These are phyloP conservation scores for Elgaria multicarinata DNA, from an alignment of 2,113 vertebrate species.

Conservation along the genomic window DNA sequence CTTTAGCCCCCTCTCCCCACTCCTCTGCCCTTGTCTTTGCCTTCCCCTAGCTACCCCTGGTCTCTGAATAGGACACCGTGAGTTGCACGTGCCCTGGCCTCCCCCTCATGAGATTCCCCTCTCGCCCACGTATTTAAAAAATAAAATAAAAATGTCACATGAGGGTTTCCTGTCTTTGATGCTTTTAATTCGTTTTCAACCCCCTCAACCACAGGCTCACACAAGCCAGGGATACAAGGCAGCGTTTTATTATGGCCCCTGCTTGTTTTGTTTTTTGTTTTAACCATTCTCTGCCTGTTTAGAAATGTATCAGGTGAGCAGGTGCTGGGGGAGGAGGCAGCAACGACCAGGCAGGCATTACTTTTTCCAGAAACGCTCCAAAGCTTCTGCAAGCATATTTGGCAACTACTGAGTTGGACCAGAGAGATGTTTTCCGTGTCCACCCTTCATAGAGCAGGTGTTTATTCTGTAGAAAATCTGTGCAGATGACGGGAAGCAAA, in stretches of 20 bases:
- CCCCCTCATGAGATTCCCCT: not conserved
- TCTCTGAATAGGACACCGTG: not conserved
- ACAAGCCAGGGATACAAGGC: too few relatives aligned
- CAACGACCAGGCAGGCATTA: not conserved
- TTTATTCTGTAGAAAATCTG: not conserved
- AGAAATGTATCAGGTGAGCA: too few relatives aligned
- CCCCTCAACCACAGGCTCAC: too few relatives aligned
- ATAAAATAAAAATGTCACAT: too few relatives aligned
- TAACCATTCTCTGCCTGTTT: too few relatives aligned
- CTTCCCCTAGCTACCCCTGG: not conserved
- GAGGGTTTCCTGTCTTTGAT: too few relatives aligned
- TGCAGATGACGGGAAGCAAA: not conserved
- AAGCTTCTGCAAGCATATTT: not conserved
- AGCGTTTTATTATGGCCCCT: too few relatives aligned
- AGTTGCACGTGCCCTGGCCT: not conserved
- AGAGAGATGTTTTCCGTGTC: not conserved
- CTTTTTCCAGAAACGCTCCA: not conserved
- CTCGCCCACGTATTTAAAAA: too few relatives aligned
- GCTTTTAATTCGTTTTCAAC: too few relatives aligned
- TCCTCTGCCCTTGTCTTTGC: not conserved
- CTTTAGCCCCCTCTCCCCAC: not conserved
- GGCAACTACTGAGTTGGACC: not conserved
- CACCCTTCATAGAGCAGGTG: not conserved
- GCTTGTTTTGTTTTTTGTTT: too few relatives aligned
- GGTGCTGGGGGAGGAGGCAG: not conserved